phyloP scores from a whole-genome alignment of 1,140 invertebrate species.

The Chymomyza costata region DNA sequence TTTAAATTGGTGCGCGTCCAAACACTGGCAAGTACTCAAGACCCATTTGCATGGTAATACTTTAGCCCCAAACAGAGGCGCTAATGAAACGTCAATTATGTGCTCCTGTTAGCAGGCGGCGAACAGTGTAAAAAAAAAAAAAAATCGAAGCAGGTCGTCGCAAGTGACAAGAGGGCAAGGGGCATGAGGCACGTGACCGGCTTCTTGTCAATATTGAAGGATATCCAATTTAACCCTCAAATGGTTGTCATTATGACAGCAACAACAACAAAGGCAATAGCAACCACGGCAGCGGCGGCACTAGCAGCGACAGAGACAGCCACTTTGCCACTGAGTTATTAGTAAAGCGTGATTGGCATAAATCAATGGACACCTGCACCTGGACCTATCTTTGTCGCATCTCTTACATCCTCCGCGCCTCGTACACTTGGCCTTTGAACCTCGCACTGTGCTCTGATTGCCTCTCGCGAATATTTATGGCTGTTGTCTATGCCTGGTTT shows the following conservation, averaged over 20 bases:
- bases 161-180: background rate
- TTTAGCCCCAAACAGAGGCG: constrained; percentile 47
- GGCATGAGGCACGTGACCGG: constrained; percentile 51
- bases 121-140: background rate
- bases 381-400: constrained; percentile 15
- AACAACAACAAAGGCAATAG: constrained; percentile 20
- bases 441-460: too few relatives aligned
- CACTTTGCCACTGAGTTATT: constrained; percentile 59
- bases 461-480: constrained; percentile 50
- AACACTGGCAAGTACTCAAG: background rate
- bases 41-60: constrained; percentile 45
- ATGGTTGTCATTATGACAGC: constrained; percentile 68
- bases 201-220: constrained; percentile 62
- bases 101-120: constrained; percentile 34
- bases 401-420: constrained; percentile 10
- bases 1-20: constrained; percentile 39
- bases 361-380: constrained; percentile 64
- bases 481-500: constrained; percentile 7
- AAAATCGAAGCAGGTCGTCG: background rate
- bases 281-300: constrained; percentile 3
- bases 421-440: constrained; percentile 24
- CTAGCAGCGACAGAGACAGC: constrained; percentile 11
- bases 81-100: constrained; percentile 72
- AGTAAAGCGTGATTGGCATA: constrained; percentile 72
- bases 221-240: constrained; percentile 72